These are phyloP conservation scores for Hyperopisus bebe DNA, from an alignment of 2,113 vertebrate species.

Conservation along the genomic window DNA sequence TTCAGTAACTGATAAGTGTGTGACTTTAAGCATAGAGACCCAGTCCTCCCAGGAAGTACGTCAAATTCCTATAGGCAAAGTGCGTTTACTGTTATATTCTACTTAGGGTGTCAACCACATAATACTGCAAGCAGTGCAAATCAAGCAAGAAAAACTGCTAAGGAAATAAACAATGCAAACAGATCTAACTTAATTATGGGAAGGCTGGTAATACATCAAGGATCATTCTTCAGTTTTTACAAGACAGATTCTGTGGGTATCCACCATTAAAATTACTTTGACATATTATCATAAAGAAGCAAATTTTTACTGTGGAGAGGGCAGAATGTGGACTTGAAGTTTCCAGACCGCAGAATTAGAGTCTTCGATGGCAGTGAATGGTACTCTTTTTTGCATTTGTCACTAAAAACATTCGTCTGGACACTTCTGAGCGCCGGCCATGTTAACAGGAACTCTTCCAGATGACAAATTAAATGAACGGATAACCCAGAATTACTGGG, in stretches of 20 bases:
- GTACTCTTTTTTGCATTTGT: neutral
- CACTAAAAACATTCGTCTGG: neutral
- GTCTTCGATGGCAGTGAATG: neutral
- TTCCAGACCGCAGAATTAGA: neutral
- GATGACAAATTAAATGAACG: neutral
- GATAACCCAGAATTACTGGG: neutral
- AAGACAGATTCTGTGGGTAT: neutral
- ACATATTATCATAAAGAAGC: neutral
- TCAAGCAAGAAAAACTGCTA: neutral
- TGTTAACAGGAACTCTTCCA: neutral
- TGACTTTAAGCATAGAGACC: neutral
- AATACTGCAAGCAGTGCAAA: neutral
- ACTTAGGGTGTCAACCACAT: neutral
- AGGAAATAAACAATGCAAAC: neutral
- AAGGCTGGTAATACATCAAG: neutral
- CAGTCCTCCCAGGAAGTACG: neutral
- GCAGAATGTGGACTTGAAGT: neutral
- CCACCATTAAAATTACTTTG: conserved; percentile 12
- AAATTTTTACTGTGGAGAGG: neutral
- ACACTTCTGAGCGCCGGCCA: neutral
- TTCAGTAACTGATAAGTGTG: neutral
- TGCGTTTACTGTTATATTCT: neutral
- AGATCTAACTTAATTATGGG: neutral
- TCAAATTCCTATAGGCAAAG: neutral
- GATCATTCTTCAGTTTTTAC: neutral